Evolutionary conservation across 2,113 vertebrate species (phyloP), one percentile per base, ranked within the genome.

Genomic region (Egretta garzetta): DNA sequence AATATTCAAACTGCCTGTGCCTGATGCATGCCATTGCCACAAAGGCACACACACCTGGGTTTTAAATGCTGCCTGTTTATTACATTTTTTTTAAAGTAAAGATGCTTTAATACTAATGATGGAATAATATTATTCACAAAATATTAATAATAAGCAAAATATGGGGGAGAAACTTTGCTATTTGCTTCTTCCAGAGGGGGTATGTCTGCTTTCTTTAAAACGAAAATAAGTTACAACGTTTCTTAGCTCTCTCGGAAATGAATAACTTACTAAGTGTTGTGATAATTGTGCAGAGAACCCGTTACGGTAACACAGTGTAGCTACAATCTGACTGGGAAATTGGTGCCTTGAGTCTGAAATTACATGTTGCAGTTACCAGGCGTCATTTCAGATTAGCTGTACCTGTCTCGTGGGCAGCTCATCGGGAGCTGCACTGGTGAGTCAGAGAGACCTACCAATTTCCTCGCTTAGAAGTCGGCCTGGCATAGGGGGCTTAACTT

Each of bases 321-420:
- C 95, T 97, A 97, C 97, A 98, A 97, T 96, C 94, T 97, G 97
- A 97, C 97, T 97, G 86, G 93, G 94, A 98, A 98, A 98, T 98
- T 97, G 96, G 95, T 96, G 94, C 96, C 93, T 97, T 96, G 94
- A 94, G 96, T 96, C 95, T 93, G 96, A 97, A 97, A 97, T 97
- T 97, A 95, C 92, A 96, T 32, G 97, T 97, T 97, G 93, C 97
- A 97, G 93, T 98, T 98, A 97, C 97, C 90, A 96, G 77, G 95
- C 82, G 4, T 96, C 95, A 63, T 88, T 96, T 88, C 94, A 92
- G 95, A 96, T 95, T 90, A 96, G 91, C 85, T 90, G 91, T 96
- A 94, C 96, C 96, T 96, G 87, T 95, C 92, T 91, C 22, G 3
- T 80, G 96, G 96, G 96, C 96, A 97, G 94, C 93, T 95, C 84